Evolutionary conservation across 2,797 vertebrate genomes (phyloP).

Genomic region (Gallinago solitaria): DNA sequence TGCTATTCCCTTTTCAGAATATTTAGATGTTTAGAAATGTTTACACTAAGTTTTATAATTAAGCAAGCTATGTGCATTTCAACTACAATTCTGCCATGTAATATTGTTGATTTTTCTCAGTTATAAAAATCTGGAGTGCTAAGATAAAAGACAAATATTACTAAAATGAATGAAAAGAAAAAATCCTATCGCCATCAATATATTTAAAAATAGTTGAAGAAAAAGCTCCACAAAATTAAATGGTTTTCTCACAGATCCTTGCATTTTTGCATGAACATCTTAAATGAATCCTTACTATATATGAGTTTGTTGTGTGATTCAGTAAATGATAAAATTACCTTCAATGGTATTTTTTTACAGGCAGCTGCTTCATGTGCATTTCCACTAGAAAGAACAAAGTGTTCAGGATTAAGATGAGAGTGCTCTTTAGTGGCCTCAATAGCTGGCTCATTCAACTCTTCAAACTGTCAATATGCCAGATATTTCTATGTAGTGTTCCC

Average conservation of each 20-base stretch:
- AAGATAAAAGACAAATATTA: background rate
- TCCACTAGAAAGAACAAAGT: conserved; percentile 25
- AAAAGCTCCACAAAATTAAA: background rate
- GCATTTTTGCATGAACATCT: background rate
- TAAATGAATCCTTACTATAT: background rate
- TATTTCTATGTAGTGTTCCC: conserved; percentile 38
- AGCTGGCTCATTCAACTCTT: conserved; percentile 47
- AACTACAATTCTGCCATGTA: background rate
- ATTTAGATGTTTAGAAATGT: background rate
- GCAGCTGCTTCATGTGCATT: background rate
- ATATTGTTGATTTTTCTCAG: background rate
- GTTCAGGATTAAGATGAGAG: conserved; percentile 26
- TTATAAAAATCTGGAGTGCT: background rate
- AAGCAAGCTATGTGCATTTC: background rate
- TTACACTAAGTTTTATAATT: background rate
- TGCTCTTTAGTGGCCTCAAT: conserved; percentile 27
- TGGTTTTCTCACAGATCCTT: background rate
- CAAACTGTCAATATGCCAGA: conserved; percentile 56
- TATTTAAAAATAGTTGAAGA: background rate
- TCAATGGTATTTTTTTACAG: background rate
- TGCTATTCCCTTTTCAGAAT: background rate
- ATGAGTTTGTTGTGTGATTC: background rate
- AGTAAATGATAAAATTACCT: background rate
- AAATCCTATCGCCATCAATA: background rate
- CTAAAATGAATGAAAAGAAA: background rate